Conservation (phyloP, 1,140 invertebrate species). For the Lucilia cuprina region DNA sequence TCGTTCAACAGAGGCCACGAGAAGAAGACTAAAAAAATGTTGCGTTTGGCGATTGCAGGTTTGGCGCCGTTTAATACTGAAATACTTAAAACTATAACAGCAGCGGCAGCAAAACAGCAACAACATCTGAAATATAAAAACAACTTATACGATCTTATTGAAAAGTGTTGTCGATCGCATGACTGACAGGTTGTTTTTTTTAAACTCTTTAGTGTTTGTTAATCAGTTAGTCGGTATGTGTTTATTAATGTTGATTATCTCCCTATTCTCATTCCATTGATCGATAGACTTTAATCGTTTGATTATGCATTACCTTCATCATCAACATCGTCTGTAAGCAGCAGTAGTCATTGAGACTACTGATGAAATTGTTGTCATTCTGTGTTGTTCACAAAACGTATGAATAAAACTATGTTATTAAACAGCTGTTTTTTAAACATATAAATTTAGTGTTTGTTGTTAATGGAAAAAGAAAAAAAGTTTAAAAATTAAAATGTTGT, state of each 20-base stretch:
- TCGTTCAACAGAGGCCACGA: neutral
- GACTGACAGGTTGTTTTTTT: neutral
- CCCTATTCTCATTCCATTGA: neutral
- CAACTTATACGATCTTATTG: neutral
- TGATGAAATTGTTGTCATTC: conserved; percentile 5
- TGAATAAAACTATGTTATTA: neutral
- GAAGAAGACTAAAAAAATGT: neutral
- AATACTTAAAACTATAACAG: no score
- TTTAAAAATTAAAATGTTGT: neutral
- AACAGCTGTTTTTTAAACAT: conserved; percentile 5
- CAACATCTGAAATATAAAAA: neutral
- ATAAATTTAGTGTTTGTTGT: neutral
- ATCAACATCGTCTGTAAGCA: neutral
- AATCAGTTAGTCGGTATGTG: no score
- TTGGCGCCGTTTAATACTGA: conserved; percentile 5
- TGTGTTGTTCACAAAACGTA: neutral
- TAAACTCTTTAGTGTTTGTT: no score
- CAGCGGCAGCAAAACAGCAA: no score
- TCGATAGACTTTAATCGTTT: conserved; percentile 6
- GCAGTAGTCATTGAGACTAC: neutral
- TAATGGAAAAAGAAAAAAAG: neutral
- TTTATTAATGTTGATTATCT: neutral
- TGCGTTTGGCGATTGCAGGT: neutral
- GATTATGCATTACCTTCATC: neutral
- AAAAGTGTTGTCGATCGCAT: neutral